These are phyloP conservation scores for Virgularia gustaviana DNA, from an alignment of 92 coral and sea anemone genomes.

Conservation along the genomic window DNA sequence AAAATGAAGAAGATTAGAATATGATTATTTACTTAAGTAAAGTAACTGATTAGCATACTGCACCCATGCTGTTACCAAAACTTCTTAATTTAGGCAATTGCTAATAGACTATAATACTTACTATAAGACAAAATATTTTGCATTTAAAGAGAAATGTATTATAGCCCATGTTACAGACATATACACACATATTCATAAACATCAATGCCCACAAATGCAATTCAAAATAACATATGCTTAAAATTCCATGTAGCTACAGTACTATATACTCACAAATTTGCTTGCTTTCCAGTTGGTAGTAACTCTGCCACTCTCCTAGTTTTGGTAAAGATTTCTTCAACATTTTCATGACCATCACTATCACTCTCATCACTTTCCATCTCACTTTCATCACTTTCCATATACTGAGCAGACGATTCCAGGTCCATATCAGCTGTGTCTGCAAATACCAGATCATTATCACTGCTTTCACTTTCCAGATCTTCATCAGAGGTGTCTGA, in stretches of 20 bases:
- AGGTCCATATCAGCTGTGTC: neutral
- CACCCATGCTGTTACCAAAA: too few species aligned
- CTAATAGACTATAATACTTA: neutral
- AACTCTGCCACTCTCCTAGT: constrained; percentile 19
- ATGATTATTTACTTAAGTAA: too few species aligned
- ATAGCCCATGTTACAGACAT: neutral
- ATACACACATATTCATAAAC: too few species aligned
- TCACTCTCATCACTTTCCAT: constrained; percentile 11
- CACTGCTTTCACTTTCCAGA: constrained; percentile 8
- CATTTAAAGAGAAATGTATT: neutral
- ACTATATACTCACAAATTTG: constrained; percentile 13
- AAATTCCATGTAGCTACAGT: too few species aligned
- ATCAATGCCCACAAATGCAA: neutral
- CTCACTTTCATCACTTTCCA: neutral
- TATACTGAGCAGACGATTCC: neutral
- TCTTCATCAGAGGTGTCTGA: neutral
- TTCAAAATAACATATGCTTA: too few species aligned
- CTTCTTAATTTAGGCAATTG: neutral
- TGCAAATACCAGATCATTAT: constrained; percentile 14
- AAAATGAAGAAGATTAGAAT: too few species aligned
- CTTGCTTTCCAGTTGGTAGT: constrained; percentile 34
- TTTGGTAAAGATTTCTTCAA: constrained; percentile 29
- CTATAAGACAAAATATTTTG: neutral
- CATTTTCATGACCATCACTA: neutral
- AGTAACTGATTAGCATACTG: too few species aligned